Conservation (phyloP, 1,140 invertebrate genomes). For the Drosophila auraria region DNA sequence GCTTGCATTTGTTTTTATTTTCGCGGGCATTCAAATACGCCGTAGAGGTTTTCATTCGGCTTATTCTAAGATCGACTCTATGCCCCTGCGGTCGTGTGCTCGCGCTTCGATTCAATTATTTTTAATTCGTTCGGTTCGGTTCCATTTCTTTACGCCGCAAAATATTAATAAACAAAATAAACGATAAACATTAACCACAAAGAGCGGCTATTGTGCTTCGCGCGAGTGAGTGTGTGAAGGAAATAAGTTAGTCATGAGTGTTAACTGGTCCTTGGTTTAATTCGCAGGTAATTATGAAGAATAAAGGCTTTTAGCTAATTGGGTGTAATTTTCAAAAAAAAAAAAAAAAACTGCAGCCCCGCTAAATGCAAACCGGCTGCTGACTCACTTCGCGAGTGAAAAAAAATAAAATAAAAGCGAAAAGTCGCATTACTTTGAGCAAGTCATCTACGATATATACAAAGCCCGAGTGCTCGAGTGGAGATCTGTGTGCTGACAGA, state of each 20-base stretch:
- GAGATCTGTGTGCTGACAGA: conserved; percentile 31
- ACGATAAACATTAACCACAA: background rate
- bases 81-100: conserved; percentile 63
- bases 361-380: conserved; percentile 67
- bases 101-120: conserved; percentile 27
- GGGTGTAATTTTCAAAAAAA: conserved; percentile 31
- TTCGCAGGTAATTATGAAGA: conserved; percentile 66
- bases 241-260: conserved; percentile 36
- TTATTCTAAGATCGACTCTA: conserved; percentile 78
- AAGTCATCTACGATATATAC: conserved; percentile 60
- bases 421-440: conserved; percentile 30
- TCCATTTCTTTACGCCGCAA: background rate
- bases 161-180: background rate
- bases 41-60: conserved; percentile 63
- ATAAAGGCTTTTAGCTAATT: conserved; percentile 59
- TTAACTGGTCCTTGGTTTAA: conserved; percentile 51
- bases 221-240: conserved; percentile 4
- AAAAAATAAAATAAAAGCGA: conserved; percentile 45
- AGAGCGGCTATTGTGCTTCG: background rate
- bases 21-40: conserved; percentile 50
- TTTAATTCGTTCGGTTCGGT: conserved; percentile 2
- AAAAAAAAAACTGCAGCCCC: conserved; percentile 41
- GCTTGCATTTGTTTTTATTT: conserved; percentile 54
- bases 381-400: conserved; percentile 61
- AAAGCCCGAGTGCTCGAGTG: conserved; percentile 34